Conservation (phyloP, 1,140 invertebrate genomes). For the Saccostrea glomerata region DNA sequence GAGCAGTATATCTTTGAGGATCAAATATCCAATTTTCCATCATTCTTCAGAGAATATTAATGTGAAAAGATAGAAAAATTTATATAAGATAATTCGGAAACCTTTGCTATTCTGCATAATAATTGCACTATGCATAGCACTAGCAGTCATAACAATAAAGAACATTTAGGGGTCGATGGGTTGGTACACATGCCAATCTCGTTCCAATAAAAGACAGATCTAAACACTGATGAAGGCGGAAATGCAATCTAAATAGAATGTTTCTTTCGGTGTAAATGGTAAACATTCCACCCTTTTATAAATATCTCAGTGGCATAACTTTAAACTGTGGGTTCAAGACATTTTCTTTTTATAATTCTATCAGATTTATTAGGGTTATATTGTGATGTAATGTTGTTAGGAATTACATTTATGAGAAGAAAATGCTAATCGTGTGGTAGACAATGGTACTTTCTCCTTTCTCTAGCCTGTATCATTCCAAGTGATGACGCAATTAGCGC, state of each 20-base stretch:
- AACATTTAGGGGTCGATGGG: background rate
- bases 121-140: too few relatives aligned
- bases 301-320: background rate
- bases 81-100: too few relatives aligned
- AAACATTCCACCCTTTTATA: background rate
- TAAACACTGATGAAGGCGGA: background rate
- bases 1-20: too few relatives aligned
- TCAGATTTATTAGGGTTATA: constrained; percentile 7
- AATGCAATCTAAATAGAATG: background rate
- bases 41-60: too few relatives aligned
- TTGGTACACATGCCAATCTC: background rate
- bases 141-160: too few relatives aligned
- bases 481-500: constrained; percentile 13
- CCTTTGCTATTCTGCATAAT: too few relatives aligned
- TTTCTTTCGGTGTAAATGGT: background rate
- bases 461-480: constrained; percentile 2
- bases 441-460: constrained; percentile 21
- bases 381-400: constrained; percentile 22
- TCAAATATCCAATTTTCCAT: too few relatives aligned
- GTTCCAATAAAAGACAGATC: background rate
- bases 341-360: constrained; percentile 34
- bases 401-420: constrained; percentile 18
- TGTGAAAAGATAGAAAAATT: too few relatives aligned
- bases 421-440: constrained; percentile 13
- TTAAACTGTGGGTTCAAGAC: constrained; percentile 21